phyloP scores from a whole-genome alignment of 2,888 invertebrate genomes.

The Mythimna impura region DNA sequence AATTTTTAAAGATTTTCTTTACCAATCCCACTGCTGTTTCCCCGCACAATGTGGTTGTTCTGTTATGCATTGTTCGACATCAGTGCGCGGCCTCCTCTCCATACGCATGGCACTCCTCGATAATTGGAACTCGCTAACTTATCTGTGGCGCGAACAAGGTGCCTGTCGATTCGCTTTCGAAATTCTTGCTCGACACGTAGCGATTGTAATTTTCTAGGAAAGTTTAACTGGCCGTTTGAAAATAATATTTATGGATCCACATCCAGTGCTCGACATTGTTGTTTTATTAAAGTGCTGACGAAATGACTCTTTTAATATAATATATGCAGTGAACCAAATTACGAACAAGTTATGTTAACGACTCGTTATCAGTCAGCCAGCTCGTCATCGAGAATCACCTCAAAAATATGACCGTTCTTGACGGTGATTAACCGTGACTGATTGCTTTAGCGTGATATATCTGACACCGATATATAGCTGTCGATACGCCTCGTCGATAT shows the following conservation, averaged over 20 bases:
- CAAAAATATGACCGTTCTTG: constrained; percentile 26
- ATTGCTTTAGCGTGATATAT: constrained; percentile 56
- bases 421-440: constrained; percentile 45
- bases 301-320: neutral
- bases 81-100: constrained; percentile 65
- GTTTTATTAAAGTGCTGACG: neutral
- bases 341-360: constrained; percentile 14
- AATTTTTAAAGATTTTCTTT: neutral
- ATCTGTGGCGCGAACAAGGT: constrained; percentile 48
- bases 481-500: constrained; percentile 55
- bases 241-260: too few relatives aligned
- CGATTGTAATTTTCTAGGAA: neutral
- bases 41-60: constrained; percentile 52
- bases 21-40: constrained; percentile 5
- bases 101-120: constrained; percentile 65
- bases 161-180: constrained; percentile 36
- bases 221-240: neutral
- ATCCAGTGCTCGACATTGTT: neutral
- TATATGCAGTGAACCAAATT: neutral
- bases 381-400: constrained; percentile 19
- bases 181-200: neutral
- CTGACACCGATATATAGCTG: constrained; percentile 41
- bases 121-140: constrained; percentile 79
- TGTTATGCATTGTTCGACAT: constrained; percentile 81
- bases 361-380: constrained; percentile 18